phyloP scores from a whole-genome alignment of 2,888 invertebrate genomes.

The Pasiphila rectangulata region DNA sequence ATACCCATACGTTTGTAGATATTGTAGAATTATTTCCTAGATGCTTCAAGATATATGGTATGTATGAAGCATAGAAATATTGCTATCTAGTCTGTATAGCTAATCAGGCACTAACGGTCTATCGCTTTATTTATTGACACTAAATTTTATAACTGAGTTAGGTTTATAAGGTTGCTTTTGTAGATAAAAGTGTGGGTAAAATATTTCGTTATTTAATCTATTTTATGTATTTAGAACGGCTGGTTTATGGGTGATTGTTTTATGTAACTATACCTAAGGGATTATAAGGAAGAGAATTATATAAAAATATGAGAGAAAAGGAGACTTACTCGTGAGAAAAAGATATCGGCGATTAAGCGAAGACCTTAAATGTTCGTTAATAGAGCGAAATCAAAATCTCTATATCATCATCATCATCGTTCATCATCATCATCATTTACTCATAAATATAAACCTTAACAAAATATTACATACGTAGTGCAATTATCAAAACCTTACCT shows the following conservation, averaged over 20 bases:
- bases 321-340: too few species aligned
- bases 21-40: constrained; percentile 80
- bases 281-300: constrained; percentile 7
- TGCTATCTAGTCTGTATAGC: constrained; percentile 44
- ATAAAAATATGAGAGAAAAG: not conserved
- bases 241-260: constrained; percentile 36
- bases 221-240: constrained; percentile 31
- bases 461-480: too few species aligned
- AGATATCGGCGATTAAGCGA: too few species aligned
- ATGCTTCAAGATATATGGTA: constrained; percentile 48
- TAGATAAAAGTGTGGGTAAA: constrained; percentile 34
- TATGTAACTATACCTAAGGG: constrained; percentile 25
- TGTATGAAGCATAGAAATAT: constrained; percentile 50
- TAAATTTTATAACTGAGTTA: constrained; percentile 68
- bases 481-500: too few species aligned
- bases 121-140: constrained; percentile 65
- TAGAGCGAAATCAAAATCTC: too few species aligned
- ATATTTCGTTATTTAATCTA: constrained; percentile 33
- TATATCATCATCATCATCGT: too few species aligned
- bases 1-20: constrained; percentile 69
- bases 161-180: constrained; percentile 58
- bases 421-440: too few species aligned
- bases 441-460: too few species aligned
- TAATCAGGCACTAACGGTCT: constrained; percentile 58
- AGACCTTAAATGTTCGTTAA: too few species aligned